Evolutionary conservation across 2,113 vertebrate species (phyloP).

Genomic region (Protobothrops mucrosquamatus): DNA sequence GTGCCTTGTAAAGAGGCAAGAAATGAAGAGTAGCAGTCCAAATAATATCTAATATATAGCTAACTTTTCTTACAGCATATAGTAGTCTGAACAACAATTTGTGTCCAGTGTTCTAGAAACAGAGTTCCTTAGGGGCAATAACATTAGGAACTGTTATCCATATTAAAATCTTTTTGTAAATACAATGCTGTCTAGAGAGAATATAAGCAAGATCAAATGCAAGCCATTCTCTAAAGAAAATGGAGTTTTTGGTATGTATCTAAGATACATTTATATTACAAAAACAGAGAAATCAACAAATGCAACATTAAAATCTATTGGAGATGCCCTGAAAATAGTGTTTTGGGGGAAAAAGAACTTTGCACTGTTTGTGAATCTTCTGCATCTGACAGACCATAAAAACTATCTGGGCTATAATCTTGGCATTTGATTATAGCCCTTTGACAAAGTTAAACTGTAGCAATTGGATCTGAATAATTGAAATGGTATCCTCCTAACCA

Average conservation of each 20-base stretch:
- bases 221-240: conserved; percentile 3
- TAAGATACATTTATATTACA: not conserved
- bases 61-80: not conserved
- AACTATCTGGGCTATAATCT: not conserved
- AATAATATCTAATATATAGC: not conserved
- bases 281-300: not conserved
- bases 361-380: not conserved
- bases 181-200: not conserved
- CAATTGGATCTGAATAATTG: not conserved
- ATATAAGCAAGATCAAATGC: not conserved
- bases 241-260: not conserved
- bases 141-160: not conserved
- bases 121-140: not conserved
- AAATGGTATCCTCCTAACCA: not conserved
- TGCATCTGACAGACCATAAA: not conserved
- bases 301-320: not conserved
- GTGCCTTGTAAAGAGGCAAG: not conserved
- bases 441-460: not conserved
- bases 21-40: not conserved
- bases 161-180: not conserved
- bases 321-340: not conserved
- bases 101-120: not conserved
- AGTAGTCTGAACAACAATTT: not conserved
- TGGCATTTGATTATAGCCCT: not conserved
- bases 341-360: not conserved